A percentile compares a stretch with the other conserved stretches of the same genome.
These are phyloP conservation scores for Acleris sparsana DNA, from an alignment of 2,888 invertebrate genomes.

Conservation along the genomic window DNA sequence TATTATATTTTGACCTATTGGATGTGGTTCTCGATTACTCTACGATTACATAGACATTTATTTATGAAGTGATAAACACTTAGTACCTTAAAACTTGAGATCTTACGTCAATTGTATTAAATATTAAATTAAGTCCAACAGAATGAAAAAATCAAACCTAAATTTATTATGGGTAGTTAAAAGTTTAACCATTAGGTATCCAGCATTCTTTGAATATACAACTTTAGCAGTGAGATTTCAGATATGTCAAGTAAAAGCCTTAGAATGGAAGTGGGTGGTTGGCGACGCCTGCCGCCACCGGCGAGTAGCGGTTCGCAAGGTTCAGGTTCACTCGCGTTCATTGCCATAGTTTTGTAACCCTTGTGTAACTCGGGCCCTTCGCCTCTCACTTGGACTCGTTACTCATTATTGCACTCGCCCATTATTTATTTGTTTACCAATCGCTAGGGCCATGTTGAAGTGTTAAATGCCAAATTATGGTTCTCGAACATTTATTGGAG, in stretches of 20 bases:
- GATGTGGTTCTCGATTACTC: too few relatives aligned
- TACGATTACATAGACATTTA: too few relatives aligned
- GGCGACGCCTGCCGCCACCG: conserved; percentile 62
- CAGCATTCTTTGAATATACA: neutral
- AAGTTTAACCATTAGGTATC: too few relatives aligned
- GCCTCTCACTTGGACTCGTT: conserved; percentile 71
- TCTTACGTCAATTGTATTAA: too few relatives aligned
- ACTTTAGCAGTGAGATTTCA: neutral
- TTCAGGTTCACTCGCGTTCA: conserved; percentile 82
- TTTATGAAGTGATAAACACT: too few relatives aligned
- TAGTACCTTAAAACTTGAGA: too few relatives aligned
- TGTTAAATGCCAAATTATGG: conserved; percentile 39
- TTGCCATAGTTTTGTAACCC: conserved; percentile 85
- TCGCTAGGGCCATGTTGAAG: conserved; percentile 13
- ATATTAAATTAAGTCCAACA: too few relatives aligned
- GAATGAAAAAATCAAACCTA: too few relatives aligned
- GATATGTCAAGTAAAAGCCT: conserved; percentile 5
- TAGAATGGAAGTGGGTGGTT: conserved; percentile 49
- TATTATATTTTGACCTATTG: too few relatives aligned
- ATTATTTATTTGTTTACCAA: conserved; percentile 42
- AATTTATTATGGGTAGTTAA: too few relatives aligned
- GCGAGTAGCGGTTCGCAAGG: conserved; percentile 81
- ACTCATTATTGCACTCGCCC: conserved; percentile 58
- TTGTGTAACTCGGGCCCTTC: conserved; percentile 80
- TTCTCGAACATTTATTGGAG: conserved; percentile 3